phyloP scores from a whole-genome alignment of 2,113 vertebrate species.

The Gymnobelideus leadbeateri region DNA sequence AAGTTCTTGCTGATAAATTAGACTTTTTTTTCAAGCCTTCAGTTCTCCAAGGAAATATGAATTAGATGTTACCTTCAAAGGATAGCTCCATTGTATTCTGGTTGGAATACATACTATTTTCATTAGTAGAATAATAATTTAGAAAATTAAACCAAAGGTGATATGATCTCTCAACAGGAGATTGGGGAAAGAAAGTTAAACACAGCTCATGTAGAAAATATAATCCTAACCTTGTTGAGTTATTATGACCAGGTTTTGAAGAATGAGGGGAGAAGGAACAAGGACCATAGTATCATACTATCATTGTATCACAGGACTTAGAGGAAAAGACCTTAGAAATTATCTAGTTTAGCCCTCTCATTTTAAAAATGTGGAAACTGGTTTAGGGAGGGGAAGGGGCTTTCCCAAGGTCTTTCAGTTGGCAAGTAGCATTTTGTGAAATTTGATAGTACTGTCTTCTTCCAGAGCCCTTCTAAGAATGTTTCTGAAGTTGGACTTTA shows the following conservation, averaged over 20 bases:
- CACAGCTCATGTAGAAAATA: not conserved
- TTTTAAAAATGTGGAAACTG: not conserved
- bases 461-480: not conserved
- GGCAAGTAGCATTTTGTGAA: not conserved
- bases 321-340: not conserved
- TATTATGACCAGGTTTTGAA: not conserved
- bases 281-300: not conserved
- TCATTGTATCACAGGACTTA: not conserved
- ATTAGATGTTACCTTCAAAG: constrained; percentile 42
- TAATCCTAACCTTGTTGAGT: not conserved
- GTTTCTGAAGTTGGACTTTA: not conserved
- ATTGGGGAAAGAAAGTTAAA: not conserved
- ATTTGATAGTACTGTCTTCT: not conserved
- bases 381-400: not conserved
- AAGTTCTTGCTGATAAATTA: constrained; percentile 43
- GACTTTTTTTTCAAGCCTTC: constrained; percentile 9
- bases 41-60: constrained; percentile 49
- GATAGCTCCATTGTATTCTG: not conserved
- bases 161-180: constrained; percentile 19
- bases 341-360: not conserved
- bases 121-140: not conserved
- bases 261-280: not conserved
- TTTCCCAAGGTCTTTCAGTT: not conserved
- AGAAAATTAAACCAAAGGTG: constrained; percentile 19
- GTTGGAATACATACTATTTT: constrained; percentile 12